These are phyloP conservation scores for Dasypolia templi DNA, from an alignment of 2,888 invertebrate species.

Conservation along the genomic window DNA sequence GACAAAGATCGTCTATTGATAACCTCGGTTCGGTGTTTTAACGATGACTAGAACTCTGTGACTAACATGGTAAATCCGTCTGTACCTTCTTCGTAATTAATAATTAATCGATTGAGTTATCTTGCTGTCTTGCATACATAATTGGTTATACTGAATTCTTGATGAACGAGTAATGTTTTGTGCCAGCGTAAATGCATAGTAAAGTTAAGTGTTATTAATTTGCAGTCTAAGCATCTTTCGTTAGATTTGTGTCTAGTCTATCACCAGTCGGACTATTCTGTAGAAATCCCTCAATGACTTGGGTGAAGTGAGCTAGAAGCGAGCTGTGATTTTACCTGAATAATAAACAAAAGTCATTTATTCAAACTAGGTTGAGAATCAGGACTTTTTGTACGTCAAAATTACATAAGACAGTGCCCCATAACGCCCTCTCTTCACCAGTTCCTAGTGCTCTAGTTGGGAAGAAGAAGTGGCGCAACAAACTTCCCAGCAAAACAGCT, in stretches of 20 bases:
- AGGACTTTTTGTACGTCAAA: no score
- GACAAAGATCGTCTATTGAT: not conserved
- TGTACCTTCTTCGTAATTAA: slow-evolving; percentile 49
- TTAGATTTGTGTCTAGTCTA: not conserved
- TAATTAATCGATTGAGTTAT: slow-evolving; percentile 46
- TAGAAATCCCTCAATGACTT: no score
- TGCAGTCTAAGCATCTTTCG: not conserved
- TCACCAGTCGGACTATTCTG: no score
- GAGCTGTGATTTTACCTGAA: no score
- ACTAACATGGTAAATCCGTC: slow-evolving; percentile 36
- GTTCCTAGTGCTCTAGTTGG: no score
- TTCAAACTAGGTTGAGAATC: no score
- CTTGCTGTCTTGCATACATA: slow-evolving; percentile 28
- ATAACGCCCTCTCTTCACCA: no score
- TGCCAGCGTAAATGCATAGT: not conserved
- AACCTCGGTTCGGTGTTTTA: slow-evolving; percentile 17
- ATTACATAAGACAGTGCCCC: no score
- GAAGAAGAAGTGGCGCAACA: no score
- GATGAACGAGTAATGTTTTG: not conserved
- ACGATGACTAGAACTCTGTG: slow-evolving; percentile 24
- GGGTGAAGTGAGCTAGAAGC: no score
- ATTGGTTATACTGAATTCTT: slow-evolving; percentile 19
- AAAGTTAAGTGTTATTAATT: not conserved
- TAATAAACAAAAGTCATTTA: no score
- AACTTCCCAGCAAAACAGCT: no score